Evolutionary conservation across 2,888 invertebrate species (phyloP).

Genomic region (Cactoblastis cactorum): DNA sequence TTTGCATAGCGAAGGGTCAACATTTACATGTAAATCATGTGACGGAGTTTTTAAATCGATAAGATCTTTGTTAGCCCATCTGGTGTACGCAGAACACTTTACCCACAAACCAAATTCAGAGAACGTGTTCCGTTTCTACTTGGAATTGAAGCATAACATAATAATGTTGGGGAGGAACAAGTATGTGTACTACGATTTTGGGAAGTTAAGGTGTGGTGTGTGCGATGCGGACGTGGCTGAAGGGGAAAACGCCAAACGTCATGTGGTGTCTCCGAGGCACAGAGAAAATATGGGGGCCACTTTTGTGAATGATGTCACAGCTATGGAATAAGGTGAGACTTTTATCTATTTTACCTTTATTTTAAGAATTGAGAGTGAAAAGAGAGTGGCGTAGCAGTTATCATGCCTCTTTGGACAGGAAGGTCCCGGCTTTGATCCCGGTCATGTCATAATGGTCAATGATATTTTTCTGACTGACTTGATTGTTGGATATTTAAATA

Average conservation of each 20-base stretch:
- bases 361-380: no score
- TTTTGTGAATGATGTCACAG: slow-evolving; percentile 55
- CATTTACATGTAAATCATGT: slow-evolving; percentile 54
- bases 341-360: not conserved
- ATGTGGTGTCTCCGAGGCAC: slow-evolving; percentile 62
- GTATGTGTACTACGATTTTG: slow-evolving; percentile 64
- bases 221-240: slow-evolving; percentile 59
- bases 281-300: slow-evolving; percentile 72
- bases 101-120: slow-evolving; percentile 49
- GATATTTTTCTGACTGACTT: no score
- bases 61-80: slow-evolving; percentile 53
- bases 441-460: no score
- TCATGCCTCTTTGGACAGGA: not conserved
- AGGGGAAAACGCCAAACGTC: slow-evolving; percentile 64
- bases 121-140: slow-evolving; percentile 65
- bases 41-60: slow-evolving; percentile 59
- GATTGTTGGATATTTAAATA: no score
- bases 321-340: slow-evolving; percentile 57
- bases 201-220: slow-evolving; percentile 62
- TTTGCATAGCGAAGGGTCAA: slow-evolving; percentile 56
- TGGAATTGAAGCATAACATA: slow-evolving; percentile 68
- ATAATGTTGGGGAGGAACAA: slow-evolving; percentile 65
- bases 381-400: no score
- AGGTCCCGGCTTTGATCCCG: no score
- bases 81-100: slow-evolving; percentile 65